Base-by-base conservation (phyloP, 2,888 invertebrate genomes). In the Atrina japonica region DNA sequence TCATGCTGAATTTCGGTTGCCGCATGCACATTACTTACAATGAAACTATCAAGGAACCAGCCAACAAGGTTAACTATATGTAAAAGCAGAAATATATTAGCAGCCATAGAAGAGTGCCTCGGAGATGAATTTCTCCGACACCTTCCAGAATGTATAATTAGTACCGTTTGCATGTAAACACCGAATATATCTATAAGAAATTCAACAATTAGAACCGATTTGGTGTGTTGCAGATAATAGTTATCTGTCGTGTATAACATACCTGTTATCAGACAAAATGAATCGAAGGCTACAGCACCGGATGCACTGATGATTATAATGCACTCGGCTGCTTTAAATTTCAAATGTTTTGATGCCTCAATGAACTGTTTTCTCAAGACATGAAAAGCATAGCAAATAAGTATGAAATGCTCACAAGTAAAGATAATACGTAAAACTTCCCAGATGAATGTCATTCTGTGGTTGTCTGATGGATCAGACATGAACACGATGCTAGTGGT, bases 301-400 rank as follows among this genome's bases (percentile, higher is more conserved):
- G 61, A 47, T 3, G 47, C 30, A 30, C 61, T 47, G 16, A 61
- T 45, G 29, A 49, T 49, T 21, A 61, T 18, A 49, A 61, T 61
- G 27, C n/a, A 35, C 18, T 47, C 47, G 35, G 23, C 35, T 23
- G 35, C 23, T 3, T 35, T 35, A 6, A 56, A 18, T 35, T 14
- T 56, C 1, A 40, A 30, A 14, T 18, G 14, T 9, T 40, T 35
- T 1, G 2, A 18, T 7, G 23, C 18, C 23, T 56, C 56, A 7
- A 40, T n/a, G 56, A 35, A 56, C 23, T 35, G 56, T 35, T 56
- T 56, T 40, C 23, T n/a, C n/a, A n/a, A 56, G 1, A 56, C 14
- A 35, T 14, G 40, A 5, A 18, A 56, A 0, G 56, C 35, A 1
- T 40, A 18, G 14, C 30, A n/a, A 56, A 35, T 56, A 7, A 56